Evolutionary conservation across 2,113 vertebrate genomes (phyloP).

Genomic region (Periophthalmodon schlosseri): DNA sequence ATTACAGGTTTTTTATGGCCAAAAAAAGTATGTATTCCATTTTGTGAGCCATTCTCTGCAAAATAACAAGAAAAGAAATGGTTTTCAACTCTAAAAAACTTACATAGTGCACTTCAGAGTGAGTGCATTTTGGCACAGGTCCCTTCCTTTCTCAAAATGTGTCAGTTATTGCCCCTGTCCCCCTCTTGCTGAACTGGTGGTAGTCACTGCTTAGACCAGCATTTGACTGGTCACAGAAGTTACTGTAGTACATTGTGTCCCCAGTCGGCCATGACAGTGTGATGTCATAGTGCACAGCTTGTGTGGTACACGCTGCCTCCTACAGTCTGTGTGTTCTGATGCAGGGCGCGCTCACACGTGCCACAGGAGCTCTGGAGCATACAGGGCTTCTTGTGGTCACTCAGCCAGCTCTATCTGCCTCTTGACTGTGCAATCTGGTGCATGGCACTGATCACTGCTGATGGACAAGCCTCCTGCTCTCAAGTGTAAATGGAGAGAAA

Average conservation of each 20-base stretch:
- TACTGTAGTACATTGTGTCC: slow-evolving; percentile 11
- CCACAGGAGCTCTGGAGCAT: slow-evolving; percentile 59
- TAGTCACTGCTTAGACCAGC: slow-evolving; percentile 1
- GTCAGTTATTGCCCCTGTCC: background rate
- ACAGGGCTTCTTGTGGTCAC: slow-evolving; percentile 71
- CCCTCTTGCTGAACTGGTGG: background rate
- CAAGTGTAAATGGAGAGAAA: slow-evolving; percentile 30
- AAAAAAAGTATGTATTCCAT: no score
- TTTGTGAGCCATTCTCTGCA: background rate
- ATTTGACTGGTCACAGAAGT: slow-evolving; percentile 1
- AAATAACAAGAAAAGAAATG: background rate
- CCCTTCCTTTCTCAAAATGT: background rate
- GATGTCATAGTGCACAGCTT: slow-evolving; percentile 48
- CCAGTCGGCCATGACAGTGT: slow-evolving; percentile 16
- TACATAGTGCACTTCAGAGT: no score
- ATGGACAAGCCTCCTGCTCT: slow-evolving; percentile 44
- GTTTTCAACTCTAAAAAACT: no score
- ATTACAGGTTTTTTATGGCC: no score
- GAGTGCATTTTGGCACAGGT: background rate
- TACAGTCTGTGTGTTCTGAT: slow-evolving; percentile 63
- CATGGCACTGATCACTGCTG: slow-evolving; percentile 72
- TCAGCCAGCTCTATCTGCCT: slow-evolving; percentile 61
- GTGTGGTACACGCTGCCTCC: slow-evolving; percentile 49
- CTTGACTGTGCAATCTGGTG: slow-evolving; percentile 73
- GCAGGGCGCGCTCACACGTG: slow-evolving; percentile 54